Percentiles rank a stretch among this genome's conserved stretches.
These are phyloP conservation scores for Lutjanus argentimaculatus DNA, from an alignment of 2,797 vertebrate genomes.

Conservation along the genomic window DNA sequence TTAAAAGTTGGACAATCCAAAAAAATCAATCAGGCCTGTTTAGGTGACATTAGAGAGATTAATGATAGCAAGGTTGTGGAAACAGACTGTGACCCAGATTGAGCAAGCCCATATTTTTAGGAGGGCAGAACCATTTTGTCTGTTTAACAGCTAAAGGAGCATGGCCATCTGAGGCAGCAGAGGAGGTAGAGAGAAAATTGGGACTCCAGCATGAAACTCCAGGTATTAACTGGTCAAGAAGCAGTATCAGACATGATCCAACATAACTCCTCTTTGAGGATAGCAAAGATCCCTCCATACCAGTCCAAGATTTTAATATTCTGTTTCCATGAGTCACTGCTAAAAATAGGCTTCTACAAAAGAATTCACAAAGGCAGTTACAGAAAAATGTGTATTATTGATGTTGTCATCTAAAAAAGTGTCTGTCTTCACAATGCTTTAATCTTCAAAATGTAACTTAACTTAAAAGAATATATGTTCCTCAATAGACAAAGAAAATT, in stretches of 20 bases:
- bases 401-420: background rate
- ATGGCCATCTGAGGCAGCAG: background rate
- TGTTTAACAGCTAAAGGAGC: background rate
- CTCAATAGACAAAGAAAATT: background rate
- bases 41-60: background rate
- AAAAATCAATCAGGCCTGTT: background rate
- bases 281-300: background rate
- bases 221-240: background rate
- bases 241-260: background rate
- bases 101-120: background rate
- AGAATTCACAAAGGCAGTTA: background rate
- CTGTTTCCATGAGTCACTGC: background rate
- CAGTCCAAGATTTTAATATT: slow-evolving; percentile 6
- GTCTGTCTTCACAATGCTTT: slow-evolving; percentile 14
- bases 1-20: background rate
- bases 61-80: background rate
- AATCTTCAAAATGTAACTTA: background rate
- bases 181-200: background rate
- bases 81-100: background rate
- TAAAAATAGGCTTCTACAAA: background rate
- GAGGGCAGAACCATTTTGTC: background rate
- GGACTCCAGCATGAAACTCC: too few relatives aligned
- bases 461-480: background rate
- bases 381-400: background rate
- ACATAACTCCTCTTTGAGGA: slow-evolving; percentile 1